Evolutionary conservation across 2,797 vertebrate genomes (phyloP).

Genomic region (Anisognathus igniventris): DNA sequence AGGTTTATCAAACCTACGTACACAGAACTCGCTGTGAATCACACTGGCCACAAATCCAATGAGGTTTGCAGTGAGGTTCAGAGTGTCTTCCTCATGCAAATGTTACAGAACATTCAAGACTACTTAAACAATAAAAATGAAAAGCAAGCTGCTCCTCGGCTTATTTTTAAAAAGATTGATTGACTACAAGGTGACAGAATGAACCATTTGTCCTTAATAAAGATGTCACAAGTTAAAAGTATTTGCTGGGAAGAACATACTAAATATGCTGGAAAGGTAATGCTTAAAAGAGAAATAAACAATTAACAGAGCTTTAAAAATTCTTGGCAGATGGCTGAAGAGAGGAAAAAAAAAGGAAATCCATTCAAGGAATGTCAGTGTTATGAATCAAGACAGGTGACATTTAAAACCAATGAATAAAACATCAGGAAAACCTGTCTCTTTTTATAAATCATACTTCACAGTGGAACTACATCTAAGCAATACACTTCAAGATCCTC

Average conservation of each 20-base stretch:
- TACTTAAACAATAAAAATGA: neutral
- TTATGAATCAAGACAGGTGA: constrained; percentile 59
- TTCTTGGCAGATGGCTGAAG: constrained; percentile 36
- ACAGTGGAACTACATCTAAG: neutral
- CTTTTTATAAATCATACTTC: constrained; percentile 16
- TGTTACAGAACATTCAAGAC: neutral
- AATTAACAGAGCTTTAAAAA: constrained; percentile 43
- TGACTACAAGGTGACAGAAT: neutral
- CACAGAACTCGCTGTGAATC: neutral
- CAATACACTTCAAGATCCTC: neutral
- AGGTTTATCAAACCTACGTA: neutral
- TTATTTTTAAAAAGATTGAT: constrained; percentile 21
- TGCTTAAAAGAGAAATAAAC: neutral
- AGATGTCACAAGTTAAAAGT: neutral
- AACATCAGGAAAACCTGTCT: constrained; percentile 28
- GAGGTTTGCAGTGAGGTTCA: neutral
- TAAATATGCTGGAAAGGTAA: neutral
- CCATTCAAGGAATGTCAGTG: constrained; percentile 16
- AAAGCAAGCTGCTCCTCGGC: neutral
- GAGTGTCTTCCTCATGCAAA: neutral
- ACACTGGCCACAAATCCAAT: rapidly evolving
- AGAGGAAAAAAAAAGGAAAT: neutral
- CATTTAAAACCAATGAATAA: constrained; percentile 60
- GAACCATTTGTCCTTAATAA: constrained; percentile 17
- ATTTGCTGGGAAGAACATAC: neutral